Base-by-base conservation (phyloP, 2,888 invertebrate species). In the Hydraecia micacea region DNA sequence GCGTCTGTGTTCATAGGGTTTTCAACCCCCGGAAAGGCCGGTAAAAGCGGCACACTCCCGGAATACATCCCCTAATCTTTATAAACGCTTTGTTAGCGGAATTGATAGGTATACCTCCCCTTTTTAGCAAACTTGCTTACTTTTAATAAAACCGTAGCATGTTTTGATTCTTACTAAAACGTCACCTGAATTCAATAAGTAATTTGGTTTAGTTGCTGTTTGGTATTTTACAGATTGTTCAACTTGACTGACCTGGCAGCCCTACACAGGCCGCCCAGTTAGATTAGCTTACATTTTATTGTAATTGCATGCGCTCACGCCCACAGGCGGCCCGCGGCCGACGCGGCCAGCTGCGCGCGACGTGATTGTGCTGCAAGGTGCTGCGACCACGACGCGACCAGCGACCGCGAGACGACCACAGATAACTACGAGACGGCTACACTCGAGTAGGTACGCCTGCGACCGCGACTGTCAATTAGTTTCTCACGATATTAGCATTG, bases 211-310 rank as follows among this genome's bases (percentile, higher is more conserved):
- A 11, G 25, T 72, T 72, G 18, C 4, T 8, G 73, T 9, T 46
- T 68, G 21, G 15, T 73, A 21, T 28, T 52, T 39, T 13, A 49
- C 21, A 39, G 25, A 39, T 78, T 7, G 15, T 15, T 42, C 1
- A 11, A 42, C 55, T 25, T 13, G 25, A 28, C 1, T 36, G 13
- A 18, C 0, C 9, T 49, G 62, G 39, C 58, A 60, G 36, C 83
- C 65, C 42, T 66, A 15, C 81, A n/a, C 52, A 18, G 42, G 46
- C 32, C 62, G 62, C 28, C 42, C 55, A 55, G 6, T 79, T 62
- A 52, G 32, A 81, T 72, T 72, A 84, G 49, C 52, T 84, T 65
- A 60, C 58, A 84, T 72, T 72, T 52, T 42, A 84, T 79, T 84
- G 63, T 79, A 84, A 69, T 79, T 15, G 63, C 55, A 52, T 68